Conservation (phyloP, 2,888 invertebrate species). For the Mythimna loreyi region DNA sequence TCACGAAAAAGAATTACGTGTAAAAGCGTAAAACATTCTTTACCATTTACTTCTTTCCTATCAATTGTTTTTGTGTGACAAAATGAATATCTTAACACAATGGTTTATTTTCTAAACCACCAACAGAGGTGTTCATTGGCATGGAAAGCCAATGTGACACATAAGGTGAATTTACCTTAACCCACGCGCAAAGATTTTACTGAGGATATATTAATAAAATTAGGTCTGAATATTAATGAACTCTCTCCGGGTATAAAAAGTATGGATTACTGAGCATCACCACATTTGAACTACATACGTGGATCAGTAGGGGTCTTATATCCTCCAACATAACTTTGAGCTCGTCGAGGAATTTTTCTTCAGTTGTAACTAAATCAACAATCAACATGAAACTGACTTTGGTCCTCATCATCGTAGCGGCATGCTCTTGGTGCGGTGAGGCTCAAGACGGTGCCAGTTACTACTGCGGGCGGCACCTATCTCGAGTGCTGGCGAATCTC, state of each 20-base stretch:
- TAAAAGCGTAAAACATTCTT: too few species aligned
- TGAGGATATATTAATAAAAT: constrained; percentile 25
- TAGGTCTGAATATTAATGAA: constrained; percentile 45
- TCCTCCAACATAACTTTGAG: neutral
- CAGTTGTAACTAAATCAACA: neutral
- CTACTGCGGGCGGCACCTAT: constrained; percentile 52
- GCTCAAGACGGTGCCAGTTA: constrained; percentile 28
- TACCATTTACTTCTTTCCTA: neutral
- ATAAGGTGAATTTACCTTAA: constrained; percentile 24
- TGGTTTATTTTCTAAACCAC: neutral
- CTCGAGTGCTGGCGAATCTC: constrained; percentile 36
- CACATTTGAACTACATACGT: constrained; percentile 43
- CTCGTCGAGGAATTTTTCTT: neutral
- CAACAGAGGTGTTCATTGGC: constrained; percentile 16
- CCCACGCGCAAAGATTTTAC: constrained; percentile 24
- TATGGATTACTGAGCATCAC: neutral
- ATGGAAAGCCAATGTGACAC: constrained; percentile 20
- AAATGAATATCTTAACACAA: neutral
- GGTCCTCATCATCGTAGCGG: constrained; percentile 31
- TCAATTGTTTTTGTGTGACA: neutral
- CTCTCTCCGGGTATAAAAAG: constrained; percentile 44
- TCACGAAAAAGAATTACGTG: too few species aligned
- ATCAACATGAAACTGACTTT: constrained; percentile 40
- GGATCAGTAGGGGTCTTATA: constrained; percentile 1
- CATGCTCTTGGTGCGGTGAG: constrained; percentile 23